phyloP scores from a whole-genome alignment of 2,888 invertebrate genomes.

The Pharmacophagus antenor region DNA sequence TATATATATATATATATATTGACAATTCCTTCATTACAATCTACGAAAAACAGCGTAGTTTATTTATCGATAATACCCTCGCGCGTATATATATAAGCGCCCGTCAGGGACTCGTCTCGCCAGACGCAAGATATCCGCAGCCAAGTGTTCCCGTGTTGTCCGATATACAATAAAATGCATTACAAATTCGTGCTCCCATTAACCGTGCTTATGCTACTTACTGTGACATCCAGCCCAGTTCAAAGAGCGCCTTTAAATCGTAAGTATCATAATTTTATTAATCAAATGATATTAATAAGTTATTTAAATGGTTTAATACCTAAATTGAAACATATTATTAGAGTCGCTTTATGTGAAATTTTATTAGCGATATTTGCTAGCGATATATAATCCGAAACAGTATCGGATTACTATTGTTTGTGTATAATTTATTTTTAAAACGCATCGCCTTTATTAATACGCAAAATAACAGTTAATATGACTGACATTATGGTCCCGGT shows the following conservation, averaged over 20 bases:
- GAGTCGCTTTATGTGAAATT: not conserved
- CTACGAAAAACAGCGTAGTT: not conserved
- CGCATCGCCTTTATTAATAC: too few species aligned
- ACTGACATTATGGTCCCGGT: too few species aligned
- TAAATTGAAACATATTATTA: not conserved
- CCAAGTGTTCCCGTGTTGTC: not conserved
- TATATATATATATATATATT: too few species aligned
- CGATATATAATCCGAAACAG: too few species aligned
- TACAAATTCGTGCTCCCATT: slow-evolving; percentile 8
- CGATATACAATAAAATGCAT: slow-evolving; percentile 25
- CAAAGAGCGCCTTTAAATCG: slow-evolving; percentile 22
- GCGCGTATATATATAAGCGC: slow-evolving; percentile 25
- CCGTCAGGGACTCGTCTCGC: not conserved
- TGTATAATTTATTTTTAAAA: too few species aligned
- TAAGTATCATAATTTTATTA: slow-evolving; percentile 7
- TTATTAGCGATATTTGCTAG: too few species aligned
- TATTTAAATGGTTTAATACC: not conserved
- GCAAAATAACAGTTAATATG: too few species aligned
- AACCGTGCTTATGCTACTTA: slow-evolving; percentile 7
- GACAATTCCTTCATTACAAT: not conserved
- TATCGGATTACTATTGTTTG: too few species aligned
- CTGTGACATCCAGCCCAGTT: slow-evolving; percentile 4
- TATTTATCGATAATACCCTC: slow-evolving; percentile 17
- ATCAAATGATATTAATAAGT: not conserved
- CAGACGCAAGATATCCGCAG: slow-evolving; percentile 19